A percentile compares a stretch with the other conserved stretches of the same genome.
Conservation (phyloP, 2,797 vertebrate genomes). For the Brachyrhaphis roseni region DNA sequence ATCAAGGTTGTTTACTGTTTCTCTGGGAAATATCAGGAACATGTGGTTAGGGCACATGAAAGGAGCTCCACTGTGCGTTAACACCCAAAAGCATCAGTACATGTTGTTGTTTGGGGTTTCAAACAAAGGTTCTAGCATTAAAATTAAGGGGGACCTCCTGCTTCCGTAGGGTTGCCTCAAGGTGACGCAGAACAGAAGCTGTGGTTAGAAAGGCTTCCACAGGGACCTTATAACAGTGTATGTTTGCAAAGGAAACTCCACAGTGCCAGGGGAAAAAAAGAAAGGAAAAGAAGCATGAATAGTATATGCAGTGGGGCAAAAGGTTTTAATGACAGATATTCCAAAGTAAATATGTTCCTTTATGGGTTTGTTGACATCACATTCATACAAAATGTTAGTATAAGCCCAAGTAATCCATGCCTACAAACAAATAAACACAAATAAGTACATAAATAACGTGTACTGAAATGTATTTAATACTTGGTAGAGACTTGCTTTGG, state of each 20-base stretch:
- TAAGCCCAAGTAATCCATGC: neutral
- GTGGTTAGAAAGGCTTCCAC: constrained; percentile 33
- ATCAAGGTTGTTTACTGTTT: constrained; percentile 79
- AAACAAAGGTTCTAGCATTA: constrained; percentile 62
- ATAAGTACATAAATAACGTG: neutral
- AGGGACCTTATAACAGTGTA: constrained; percentile 17
- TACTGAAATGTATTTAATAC: neutral
- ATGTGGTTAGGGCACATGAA: constrained; percentile 74
- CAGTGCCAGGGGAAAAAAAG: constrained; percentile 8
- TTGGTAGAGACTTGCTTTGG: neutral
- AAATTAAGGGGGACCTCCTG: constrained; percentile 63
- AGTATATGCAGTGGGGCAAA: neutral
- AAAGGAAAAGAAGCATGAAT: constrained; percentile 1
- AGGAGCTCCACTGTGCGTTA: constrained; percentile 56
- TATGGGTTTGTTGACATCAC: neutral
- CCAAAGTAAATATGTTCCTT: neutral
- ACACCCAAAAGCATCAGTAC: constrained; percentile 61
- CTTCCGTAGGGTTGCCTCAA: constrained; percentile 57
- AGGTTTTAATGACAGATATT: neutral
- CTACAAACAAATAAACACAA: neutral
- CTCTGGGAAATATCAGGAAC: constrained; percentile 72
- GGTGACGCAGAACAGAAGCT: constrained; percentile 63
- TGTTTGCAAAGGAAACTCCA: neutral
- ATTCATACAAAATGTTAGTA: neutral
- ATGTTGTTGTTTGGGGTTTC: constrained; percentile 69